phyloP scores from a whole-genome alignment of 2,888 invertebrate species.

The Lasioglossum figueresi region DNA sequence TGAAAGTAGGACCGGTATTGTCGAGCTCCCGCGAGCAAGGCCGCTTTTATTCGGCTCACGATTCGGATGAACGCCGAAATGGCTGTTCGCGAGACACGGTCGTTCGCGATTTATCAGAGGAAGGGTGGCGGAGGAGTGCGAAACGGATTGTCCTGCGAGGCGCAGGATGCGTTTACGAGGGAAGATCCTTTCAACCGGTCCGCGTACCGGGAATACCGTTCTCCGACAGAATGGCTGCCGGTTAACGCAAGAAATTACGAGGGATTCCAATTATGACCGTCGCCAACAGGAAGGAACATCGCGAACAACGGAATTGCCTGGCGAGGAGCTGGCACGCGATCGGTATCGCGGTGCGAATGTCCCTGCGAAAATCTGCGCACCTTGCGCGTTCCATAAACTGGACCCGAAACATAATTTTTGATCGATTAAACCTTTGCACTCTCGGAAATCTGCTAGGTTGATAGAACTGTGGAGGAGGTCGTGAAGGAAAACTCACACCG shows the following conservation, averaged over 20 bases:
- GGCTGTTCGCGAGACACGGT: slow-evolving; percentile 16
- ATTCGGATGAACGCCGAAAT: slow-evolving; percentile 19
- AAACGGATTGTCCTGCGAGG: slow-evolving; percentile 48
- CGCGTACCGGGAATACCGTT: slow-evolving; percentile 38
- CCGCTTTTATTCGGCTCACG: slow-evolving; percentile 3
- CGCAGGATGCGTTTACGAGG: slow-evolving; percentile 43
- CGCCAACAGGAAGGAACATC: not conserved
- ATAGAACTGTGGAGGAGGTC: too few relatives aligned
- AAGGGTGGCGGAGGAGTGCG: not conserved
- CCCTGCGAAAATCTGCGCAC: not conserved
- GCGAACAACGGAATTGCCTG: slow-evolving; percentile 20
- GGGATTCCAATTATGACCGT: slow-evolving; percentile 17
- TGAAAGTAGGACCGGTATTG: not conserved
- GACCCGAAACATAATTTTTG: not conserved
- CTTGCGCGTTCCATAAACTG: not conserved
- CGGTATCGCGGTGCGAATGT: not conserved
- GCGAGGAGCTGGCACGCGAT: slow-evolving; percentile 28
- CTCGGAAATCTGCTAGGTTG: too few relatives aligned
- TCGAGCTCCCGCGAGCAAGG: not conserved
- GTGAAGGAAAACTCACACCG: too few relatives aligned
- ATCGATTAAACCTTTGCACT: too few relatives aligned
- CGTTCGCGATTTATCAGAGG: slow-evolving; percentile 47
- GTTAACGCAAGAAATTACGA: slow-evolving; percentile 17
- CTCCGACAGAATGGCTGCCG: slow-evolving; percentile 23
- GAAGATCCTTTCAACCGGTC: slow-evolving; percentile 18